Evolutionary conservation across 2,797 vertebrate genomes (phyloP), one percentile per base, ranked within the genome.

Genomic region (Kryptopterus vitreolus): DNA sequence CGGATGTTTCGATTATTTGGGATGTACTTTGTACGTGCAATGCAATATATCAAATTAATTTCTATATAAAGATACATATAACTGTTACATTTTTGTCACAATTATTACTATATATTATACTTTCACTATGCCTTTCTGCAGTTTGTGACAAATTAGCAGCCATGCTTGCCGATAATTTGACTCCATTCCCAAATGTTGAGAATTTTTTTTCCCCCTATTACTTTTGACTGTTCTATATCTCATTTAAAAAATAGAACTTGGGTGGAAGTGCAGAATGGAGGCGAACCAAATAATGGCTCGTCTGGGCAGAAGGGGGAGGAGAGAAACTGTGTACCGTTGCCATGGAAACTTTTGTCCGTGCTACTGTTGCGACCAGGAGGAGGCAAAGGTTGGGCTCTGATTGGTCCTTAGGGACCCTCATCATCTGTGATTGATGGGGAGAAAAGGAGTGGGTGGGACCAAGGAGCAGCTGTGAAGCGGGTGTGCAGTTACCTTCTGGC

Each of bases 261-360:
- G 55, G n/a, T 8, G 65, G 43, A 2, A 48, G 2, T 31, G 11
- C 20, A 46, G 52, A 13, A 53, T 50, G 33, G n/a, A 68, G 20
- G n/a, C 43, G 3, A 31, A 63, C 33, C 35, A 79, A 75, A 83
- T 85, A 46, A 68, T 33, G 12, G 29, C 69, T 69, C 24, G 31
- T 74, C 20, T 74, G 55, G 75, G 43, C 59, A 77, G 66, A 61
- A 43, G 76, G 69, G 63, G 82, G 80, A 72, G 82, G 80, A 46
- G 63, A 52, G 10, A 53, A 88, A 88, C 88, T 89, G 86, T 91
- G 82, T 91, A 87, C 79, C 26, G 92, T 93, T 90, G 71, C 92
- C 90, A 90, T 92, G 84, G 93, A 87, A 92, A 93, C 93, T 90
- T 93, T 93, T 93, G 92, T 94, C 86, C 89, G 29, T 8, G 72